A percentile compares a stretch with the other conserved stretches of the same genome.
Evolutionary conservation across 2,797 vertebrate genomes (phyloP).

Genomic region (Gadopsis marmoratus): DNA sequence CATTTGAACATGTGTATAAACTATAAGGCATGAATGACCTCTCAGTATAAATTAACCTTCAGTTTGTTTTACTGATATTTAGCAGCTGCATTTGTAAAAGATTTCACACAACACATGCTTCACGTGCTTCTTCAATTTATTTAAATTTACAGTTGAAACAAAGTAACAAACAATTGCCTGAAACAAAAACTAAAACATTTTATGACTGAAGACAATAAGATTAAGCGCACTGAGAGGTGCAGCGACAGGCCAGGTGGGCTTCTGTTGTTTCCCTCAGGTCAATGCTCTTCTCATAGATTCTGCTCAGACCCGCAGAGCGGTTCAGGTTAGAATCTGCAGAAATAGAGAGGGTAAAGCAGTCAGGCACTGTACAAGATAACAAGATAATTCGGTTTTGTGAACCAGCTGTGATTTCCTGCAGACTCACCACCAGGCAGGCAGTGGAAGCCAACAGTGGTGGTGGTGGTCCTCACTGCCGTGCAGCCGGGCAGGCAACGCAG

Average conservation of each 20-base stretch:
- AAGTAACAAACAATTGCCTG: background rate
- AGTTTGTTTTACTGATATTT: conserved; percentile 7
- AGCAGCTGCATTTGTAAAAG: background rate
- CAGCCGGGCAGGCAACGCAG: conserved; percentile 82
- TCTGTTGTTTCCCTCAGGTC: conserved; percentile 77
- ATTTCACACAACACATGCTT: conserved; percentile 5
- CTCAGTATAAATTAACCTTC: background rate
- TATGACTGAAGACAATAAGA: background rate
- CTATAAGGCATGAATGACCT: background rate
- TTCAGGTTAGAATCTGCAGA: conserved; percentile 74
- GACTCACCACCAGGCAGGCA: conserved; percentile 81
- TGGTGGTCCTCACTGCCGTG: conserved; percentile 72
- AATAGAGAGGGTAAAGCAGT: conserved; percentile 28
- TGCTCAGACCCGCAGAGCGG: conserved; percentile 50
- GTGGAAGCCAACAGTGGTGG: conserved; percentile 79
- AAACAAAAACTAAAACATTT: conserved; percentile 18
- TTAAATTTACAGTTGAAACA: conserved; percentile 42
- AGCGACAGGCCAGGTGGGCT: conserved; percentile 83
- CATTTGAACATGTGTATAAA: conserved; percentile 1
- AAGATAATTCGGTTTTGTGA: background rate
- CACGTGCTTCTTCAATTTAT: conserved; percentile 57
- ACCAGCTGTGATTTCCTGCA: conserved; percentile 4
- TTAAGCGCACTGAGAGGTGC: conserved; percentile 78
- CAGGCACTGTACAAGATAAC: background rate
- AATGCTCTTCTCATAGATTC: conserved; percentile 77